These are phyloP conservation scores for Dasypus novemcinctus DNA, from an alignment of 2,113 vertebrate species.

Conservation along the genomic window DNA sequence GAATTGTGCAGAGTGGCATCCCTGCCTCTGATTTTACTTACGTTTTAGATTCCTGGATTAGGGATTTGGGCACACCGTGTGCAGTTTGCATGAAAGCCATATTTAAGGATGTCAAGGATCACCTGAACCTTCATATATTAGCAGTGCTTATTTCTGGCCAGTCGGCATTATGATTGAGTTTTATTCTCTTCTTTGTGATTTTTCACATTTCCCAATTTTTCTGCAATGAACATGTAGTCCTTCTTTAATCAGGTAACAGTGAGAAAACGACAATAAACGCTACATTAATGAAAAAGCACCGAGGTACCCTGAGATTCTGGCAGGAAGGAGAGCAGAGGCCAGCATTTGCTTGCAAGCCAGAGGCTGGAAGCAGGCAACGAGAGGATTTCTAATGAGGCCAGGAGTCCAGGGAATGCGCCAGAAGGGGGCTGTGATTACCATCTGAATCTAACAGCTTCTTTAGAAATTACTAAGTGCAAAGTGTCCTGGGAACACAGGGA, in stretches of 20 bases:
- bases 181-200: constrained; percentile 32
- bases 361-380: constrained; percentile 21
- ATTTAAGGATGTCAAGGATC: background rate
- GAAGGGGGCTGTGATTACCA: constrained; percentile 59
- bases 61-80: background rate
- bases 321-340: constrained; percentile 31
- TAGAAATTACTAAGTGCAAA: constrained; percentile 47
- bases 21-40: background rate
- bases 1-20: background rate
- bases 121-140: background rate
- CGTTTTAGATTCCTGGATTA: background rate
- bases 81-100: background rate
- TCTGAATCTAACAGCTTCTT: constrained; percentile 47
- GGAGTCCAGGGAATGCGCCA: constrained; percentile 57
- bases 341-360: constrained; percentile 3
- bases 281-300: constrained; percentile 41
- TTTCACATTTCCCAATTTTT: constrained; percentile 50
- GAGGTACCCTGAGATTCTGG: background rate
- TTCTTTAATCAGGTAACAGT: constrained; percentile 55
- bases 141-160: background rate
- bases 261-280: constrained; percentile 27
- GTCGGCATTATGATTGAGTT: background rate
- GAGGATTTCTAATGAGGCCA: constrained; percentile 71
- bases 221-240: constrained; percentile 2
- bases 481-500: constrained; percentile 41